Percentiles rank a stretch among this genome's conserved stretches.
Evolutionary conservation across 2,797 vertebrate genomes (phyloP).

Genomic region (Eulemur albifrons): DNA sequence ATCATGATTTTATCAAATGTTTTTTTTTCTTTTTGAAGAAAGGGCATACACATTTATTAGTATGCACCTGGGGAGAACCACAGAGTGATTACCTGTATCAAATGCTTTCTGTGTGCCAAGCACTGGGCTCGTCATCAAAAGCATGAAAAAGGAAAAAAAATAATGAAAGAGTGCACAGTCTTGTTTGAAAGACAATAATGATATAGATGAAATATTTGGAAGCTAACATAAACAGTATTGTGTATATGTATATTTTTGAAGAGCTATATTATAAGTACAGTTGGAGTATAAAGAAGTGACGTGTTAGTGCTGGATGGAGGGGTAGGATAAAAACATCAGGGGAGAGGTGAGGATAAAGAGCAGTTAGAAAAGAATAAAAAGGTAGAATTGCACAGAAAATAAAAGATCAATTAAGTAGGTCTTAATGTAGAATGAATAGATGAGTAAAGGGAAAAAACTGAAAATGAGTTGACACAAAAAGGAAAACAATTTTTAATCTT

Average conservation of each 20-base stretch:
- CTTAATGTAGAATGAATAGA: background rate
- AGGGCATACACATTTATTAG: too few species aligned
- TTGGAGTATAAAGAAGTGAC: background rate
- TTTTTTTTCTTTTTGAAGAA: background rate
- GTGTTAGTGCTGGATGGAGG: background rate
- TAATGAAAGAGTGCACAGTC: background rate
- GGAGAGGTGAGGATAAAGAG: background rate
- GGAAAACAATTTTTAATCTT: constrained; percentile 22
- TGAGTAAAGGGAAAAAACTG: background rate
- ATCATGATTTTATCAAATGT: background rate
- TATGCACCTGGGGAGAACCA: too few species aligned
- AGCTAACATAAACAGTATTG: background rate
- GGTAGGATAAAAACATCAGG: background rate
- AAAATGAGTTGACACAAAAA: background rate
- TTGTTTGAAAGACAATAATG: background rate
- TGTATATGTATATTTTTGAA: background rate
- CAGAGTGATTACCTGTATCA: too few species aligned
- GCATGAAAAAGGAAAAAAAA: background rate
- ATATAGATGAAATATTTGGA: background rate
- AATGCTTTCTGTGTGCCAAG: background rate
- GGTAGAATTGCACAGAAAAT: background rate
- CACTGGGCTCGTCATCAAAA: background rate
- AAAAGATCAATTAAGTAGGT: background rate
- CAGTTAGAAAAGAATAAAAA: background rate
- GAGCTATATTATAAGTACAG: background rate